Percentiles rank a stretch among this genome's conserved stretches.
These are phyloP conservation scores for Hybos culiciformis DNA, from an alignment of 2,888 invertebrate species.

Conservation along the genomic window DNA sequence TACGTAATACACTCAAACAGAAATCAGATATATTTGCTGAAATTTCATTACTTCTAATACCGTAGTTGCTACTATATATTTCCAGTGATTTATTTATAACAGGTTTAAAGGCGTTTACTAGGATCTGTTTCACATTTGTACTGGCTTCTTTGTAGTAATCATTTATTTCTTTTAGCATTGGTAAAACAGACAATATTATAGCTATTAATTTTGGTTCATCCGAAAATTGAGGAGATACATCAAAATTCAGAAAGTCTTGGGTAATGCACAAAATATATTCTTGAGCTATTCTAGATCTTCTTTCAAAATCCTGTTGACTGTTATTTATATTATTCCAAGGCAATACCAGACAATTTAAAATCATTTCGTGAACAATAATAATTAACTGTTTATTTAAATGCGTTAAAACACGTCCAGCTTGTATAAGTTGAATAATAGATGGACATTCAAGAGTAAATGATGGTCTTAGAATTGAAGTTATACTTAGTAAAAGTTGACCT, in stretches of 20 bases:
- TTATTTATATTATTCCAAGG: slow-evolving; percentile 31
- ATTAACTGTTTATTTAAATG: slow-evolving; percentile 30
- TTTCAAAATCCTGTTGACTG: slow-evolving; percentile 29
- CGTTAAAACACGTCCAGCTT: slow-evolving; percentile 26
- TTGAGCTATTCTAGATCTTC: slow-evolving; percentile 26
- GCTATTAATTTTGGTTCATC: slow-evolving; percentile 28
- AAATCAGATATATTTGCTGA: slow-evolving; percentile 31
- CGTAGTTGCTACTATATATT: slow-evolving; percentile 30
- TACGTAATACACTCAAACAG: slow-evolving; percentile 30
- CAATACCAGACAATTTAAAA: slow-evolving; percentile 32
- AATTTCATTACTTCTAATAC: slow-evolving; percentile 26
- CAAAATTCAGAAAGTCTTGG: slow-evolving; percentile 27
- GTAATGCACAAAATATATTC: slow-evolving; percentile 30
- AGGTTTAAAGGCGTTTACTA: slow-evolving; percentile 31
- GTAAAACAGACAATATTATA: slow-evolving; percentile 25
- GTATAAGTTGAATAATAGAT: slow-evolving; percentile 29
- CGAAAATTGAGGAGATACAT: slow-evolving; percentile 19
- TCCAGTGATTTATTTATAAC: slow-evolving; percentile 31
- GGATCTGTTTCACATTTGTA: slow-evolving; percentile 32
- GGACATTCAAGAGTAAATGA: slow-evolving; percentile 32
- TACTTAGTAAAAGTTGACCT: slow-evolving; percentile 31
- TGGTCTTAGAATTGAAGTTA: slow-evolving; percentile 34
- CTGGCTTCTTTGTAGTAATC: slow-evolving; percentile 32
- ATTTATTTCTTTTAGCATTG: slow-evolving; percentile 27
- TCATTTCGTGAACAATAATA: slow-evolving; percentile 28